Base-by-base conservation (phyloP, 2,113 vertebrate genomes). In the Scomber japonicus region DNA sequence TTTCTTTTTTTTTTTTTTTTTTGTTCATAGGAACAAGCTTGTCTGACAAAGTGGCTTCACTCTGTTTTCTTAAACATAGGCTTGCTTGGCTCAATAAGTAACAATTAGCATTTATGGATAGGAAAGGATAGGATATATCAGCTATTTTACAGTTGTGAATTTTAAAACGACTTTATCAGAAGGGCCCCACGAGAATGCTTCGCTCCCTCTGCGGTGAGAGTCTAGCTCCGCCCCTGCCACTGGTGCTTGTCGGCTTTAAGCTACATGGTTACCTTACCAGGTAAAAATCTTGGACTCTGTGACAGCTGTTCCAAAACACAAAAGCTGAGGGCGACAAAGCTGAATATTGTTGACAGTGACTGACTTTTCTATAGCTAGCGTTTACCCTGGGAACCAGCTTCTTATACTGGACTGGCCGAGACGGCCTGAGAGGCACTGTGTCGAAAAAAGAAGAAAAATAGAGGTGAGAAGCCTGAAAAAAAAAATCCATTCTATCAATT, bases 381-480 rank as follows among this genome's bases (percentile, higher is more conserved):
- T 71, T 72, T 61, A 78, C 51, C 81, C 81, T 86, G 77, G 80
- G 13, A 68, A 78, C 86, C 76, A 78, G 82, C 89, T 70, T 50
- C 57, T 66, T 78, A 17, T 83, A 76, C 66, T 82, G 74, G 80
- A 88, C 84, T 91, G 88, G 87, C 83, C 59, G 0, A 77, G 71
- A 54, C 63, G 85, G 93, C 89, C 90, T 78, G 56, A 91, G 89
- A 92, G 93, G 90, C 90, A 92, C 93, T 88, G 82, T 88, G 88
- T 84, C 53, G 15, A 64, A 79, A 83, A 71, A 53, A 21, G 17
- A 24, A 63, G 11, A 8, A 48, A 44, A 8, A 63, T 67, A 13
- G 19, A 56, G 48, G 63, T 24, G 49, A 65, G 35, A 68, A 49
- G 57, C 59, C 30, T 73, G 15, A 31, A 19, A 76, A n/a, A 69